These are phyloP conservation scores for Papilio polyxenes DNA, from an alignment of 1,140 invertebrate species.

Conservation along the genomic window DNA sequence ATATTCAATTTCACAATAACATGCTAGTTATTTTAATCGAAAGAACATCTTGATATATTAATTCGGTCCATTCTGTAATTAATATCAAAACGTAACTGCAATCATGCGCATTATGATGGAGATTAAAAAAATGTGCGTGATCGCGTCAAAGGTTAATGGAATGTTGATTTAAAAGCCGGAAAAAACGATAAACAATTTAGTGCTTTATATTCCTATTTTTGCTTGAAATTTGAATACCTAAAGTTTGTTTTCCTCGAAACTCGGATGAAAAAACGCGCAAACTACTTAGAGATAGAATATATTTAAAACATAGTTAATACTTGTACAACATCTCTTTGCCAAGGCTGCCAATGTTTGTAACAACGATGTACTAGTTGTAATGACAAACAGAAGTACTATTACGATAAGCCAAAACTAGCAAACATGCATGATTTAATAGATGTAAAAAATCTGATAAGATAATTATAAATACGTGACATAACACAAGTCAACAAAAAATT, in stretches of 20 bases:
- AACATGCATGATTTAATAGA: neutral
- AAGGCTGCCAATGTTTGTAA: neutral
- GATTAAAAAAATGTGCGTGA: neutral
- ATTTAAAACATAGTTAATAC: no score
- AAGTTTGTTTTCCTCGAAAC: neutral
- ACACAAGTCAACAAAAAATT: no score
- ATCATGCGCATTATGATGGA: neutral
- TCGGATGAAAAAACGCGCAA: neutral
- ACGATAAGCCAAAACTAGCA: neutral
- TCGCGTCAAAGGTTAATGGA: neutral
- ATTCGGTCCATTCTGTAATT: neutral
- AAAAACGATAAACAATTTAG: neutral
- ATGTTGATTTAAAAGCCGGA: neutral
- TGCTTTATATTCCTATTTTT: neutral
- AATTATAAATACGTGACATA: neutral
- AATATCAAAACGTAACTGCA: neutral
- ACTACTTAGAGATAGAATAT: no score
- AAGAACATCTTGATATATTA: neutral
- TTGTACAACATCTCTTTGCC: neutral
- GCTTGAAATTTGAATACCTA: neutral
- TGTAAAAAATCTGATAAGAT: constrained; percentile 7
- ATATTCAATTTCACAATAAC: no score
- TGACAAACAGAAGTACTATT: neutral
- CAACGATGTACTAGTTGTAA: neutral
- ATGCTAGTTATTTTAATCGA: neutral